Evolutionary conservation across 1,140 invertebrate species (phyloP), one percentile per base, ranked within the genome.

Genomic region (Oncopodura yosiiana): DNA sequence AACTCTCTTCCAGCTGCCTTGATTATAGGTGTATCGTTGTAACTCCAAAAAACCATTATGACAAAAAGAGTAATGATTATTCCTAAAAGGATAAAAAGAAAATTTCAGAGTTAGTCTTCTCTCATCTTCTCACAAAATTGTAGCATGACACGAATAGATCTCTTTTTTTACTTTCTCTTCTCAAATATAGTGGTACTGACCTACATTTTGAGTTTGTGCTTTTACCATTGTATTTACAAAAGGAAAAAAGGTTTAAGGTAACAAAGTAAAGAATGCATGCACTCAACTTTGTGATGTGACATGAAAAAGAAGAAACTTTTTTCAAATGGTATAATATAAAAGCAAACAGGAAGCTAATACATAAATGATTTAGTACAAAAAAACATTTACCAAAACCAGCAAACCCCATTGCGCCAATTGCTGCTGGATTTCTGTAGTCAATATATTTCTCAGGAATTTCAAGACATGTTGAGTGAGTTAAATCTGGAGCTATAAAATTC

Each of bases 1-100:
- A 69, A 62, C 55, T 79, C 78, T 11, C 78, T 67, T 0, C 78
- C 78, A 0, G 77, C 73, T 0, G 78, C 78, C 56, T 79, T 79
- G 46, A 79, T 78, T 37, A 79, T 71, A 3, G 78, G 77, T 0
- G 78, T 79, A 26, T 73, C 69, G 37, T 67, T 54, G 66, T 86
- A 77, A 1, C 73, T 74, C 64, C 83, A 80, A 65, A 86, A 84
- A 2, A 84, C 78, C 5, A 76, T 72, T 6, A 74, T 74, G 2
- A 84, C 78, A 66, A 81, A 82, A 59, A 81, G 69, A 0, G 84
- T 87, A 52, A 88, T 75, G 44, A 88, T 68, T 53, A 90, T 86
- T 23, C 89, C 89, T 8, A 79, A 75, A 4, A 83, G 76, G 37
- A 82, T 83, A 65, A 86, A 81, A 12, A 80, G 14, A 16, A n/a